Evolutionary conservation across 2,113 vertebrate species (phyloP), one percentile per base, ranked within the genome.

Genomic region (Alligator sinensis): DNA sequence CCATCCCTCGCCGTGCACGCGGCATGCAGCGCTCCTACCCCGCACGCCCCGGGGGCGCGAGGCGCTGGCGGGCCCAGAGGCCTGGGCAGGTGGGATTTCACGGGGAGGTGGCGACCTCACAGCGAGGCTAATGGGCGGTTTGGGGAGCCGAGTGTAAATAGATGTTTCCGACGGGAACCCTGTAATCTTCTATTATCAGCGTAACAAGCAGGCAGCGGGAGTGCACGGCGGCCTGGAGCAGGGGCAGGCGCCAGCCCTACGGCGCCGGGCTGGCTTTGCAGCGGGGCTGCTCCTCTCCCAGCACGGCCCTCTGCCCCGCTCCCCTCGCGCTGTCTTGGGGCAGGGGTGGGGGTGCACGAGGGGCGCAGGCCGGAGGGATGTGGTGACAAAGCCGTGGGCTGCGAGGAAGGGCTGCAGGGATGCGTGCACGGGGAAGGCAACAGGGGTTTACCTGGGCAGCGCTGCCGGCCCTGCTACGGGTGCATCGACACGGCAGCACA

Each of bases 181-280:
- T 90, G 77, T 91, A 96, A 97, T 97, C 96, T 97, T 97, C 96
- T 96, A 89, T 97, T 95, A 96, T 96, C 95, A 93, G 86, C 0
- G 25, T 96, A 97, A 96, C 96, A 95, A 96, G 96, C 91, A 97
- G 89, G 93, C 94, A 92, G 93, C 72, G 0, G n/a, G 89, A 77
- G 92, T 0, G 3, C 75, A 91, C 86, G 66, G 81, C 91, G 77
- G 87, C 4, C 92, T 90, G 95, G 82, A n/a, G 89, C 62, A 30
- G n/a, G 86, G 61, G 58, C 95, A 70, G 27, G 47, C 1, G 4
- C 75, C 77, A 59, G 61, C 55, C 17, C 66, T n/a, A 59, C 5
- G 1, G 12, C 84, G 94, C 77, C 77, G 86, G 81, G 24, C 81
- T 94, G 88, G 80, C 87, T 9, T 8, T 74, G 80, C 27, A 14